Evolutionary conservation across 2,113 vertebrate genomes (phyloP).

Genomic region (Actenoides lindsayi): DNA sequence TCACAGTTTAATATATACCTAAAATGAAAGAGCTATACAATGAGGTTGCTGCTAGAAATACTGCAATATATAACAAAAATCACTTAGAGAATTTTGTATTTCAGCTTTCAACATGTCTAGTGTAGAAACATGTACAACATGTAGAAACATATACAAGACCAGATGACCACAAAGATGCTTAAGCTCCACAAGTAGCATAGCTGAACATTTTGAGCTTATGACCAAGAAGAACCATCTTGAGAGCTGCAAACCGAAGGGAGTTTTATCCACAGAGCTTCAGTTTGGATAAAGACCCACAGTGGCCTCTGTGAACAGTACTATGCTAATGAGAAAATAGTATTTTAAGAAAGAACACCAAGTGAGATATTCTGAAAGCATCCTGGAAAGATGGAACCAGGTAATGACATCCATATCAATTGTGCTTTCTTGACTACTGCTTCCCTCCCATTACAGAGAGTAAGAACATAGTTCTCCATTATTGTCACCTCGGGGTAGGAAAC

Average conservation of each 20-base stretch:
- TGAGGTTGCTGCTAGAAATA: background rate
- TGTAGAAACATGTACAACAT: background rate
- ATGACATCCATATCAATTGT: background rate
- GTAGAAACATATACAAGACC: background rate
- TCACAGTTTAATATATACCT: background rate
- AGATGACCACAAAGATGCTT: background rate
- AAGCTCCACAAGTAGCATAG: background rate
- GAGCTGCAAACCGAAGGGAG: background rate
- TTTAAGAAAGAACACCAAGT: background rate
- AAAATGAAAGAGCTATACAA: background rate
- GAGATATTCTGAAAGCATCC: background rate
- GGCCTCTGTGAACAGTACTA: background rate
- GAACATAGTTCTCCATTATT: background rate
- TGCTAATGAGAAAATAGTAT: background rate
- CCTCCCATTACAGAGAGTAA: background rate
- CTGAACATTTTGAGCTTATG: background rate
- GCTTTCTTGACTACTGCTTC: background rate
- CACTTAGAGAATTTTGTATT: background rate
- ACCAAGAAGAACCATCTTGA: background rate
- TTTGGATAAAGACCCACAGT: background rate
- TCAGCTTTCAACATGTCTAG: background rate
- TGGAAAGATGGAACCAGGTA: background rate
- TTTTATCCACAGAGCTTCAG: background rate
- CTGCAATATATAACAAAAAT: background rate
- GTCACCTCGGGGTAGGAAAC: background rate